These are phyloP conservation scores for Candoia aspera DNA, from an alignment of 2,113 vertebrate species.

Conservation along the genomic window DNA sequence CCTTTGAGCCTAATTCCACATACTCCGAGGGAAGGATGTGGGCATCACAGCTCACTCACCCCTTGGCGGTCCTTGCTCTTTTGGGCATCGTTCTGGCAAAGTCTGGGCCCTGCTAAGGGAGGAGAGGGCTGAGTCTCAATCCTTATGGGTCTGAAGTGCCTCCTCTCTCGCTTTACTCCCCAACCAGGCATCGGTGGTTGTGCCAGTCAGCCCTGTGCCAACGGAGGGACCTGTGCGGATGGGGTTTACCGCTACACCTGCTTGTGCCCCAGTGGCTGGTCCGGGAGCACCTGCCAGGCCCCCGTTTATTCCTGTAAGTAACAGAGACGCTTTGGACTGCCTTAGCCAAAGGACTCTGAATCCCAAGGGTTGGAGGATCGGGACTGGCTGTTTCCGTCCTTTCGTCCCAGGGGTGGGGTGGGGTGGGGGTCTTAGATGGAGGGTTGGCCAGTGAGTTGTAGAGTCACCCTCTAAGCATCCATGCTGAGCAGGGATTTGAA, in stretches of 20 bases:
- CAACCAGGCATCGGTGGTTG: constrained; percentile 80
- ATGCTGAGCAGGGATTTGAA: not conserved
- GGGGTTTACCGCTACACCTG: constrained; percentile 80
- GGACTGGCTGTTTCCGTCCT: too few relatives aligned
- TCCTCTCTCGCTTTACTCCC: constrained; percentile 33
- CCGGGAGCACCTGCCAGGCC: constrained; percentile 79
- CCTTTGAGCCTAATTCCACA: too few relatives aligned
- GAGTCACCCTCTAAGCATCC: not conserved
- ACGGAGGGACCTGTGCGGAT: constrained; percentile 81
- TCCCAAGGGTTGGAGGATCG: fast-evolving
- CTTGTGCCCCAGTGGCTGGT: constrained; percentile 80
- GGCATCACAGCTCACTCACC: not conserved
- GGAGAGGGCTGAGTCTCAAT: not conserved
- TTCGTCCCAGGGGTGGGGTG: too few relatives aligned
- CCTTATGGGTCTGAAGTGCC: not conserved
- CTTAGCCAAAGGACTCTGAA: too few relatives aligned
- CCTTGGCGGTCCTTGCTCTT: not conserved
- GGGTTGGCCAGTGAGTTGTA: not conserved
- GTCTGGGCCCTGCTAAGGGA: too few relatives aligned
- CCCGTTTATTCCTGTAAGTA: constrained; percentile 78
- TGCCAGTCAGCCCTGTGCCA: constrained; percentile 78
- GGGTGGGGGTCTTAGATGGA: fast-evolving
- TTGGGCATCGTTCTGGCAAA: not conserved
- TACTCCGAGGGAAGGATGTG: too few relatives aligned
- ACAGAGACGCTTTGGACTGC: not conserved